Evolutionary conservation across 2,888 invertebrate species (phyloP).

Genomic region (Lathronympha strigana): DNA sequence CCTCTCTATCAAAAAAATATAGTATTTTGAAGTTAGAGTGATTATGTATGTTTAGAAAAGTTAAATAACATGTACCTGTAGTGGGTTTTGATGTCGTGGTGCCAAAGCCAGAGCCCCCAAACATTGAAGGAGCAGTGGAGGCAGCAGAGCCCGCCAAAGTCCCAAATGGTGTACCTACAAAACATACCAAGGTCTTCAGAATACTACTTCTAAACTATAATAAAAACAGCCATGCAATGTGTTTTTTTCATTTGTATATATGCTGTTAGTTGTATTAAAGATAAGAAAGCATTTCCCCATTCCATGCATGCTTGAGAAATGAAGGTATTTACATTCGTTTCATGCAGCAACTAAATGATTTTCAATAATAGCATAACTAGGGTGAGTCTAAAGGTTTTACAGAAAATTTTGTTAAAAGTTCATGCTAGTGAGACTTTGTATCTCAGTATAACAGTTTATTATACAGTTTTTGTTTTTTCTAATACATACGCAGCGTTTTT

Average conservation of each 20-base stretch:
- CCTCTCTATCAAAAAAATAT: too few species aligned
- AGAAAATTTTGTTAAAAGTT: neutral
- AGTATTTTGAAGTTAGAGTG: too few species aligned
- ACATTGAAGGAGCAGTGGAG: constrained; percentile 81
- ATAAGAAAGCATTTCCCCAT: neutral
- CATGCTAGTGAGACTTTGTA: neutral
- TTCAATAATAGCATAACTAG: neutral
- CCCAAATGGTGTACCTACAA: constrained; percentile 76
- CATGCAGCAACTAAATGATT: neutral
- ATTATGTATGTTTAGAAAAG: too few species aligned
- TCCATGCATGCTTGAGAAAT: neutral
- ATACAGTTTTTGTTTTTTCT: neutral
- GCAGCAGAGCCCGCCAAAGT: constrained; percentile 78
- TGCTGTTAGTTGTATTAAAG: neutral
- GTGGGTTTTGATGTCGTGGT: constrained; percentile 74
- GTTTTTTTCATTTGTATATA: neutral
- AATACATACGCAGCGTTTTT: neutral
- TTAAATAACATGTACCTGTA: constrained; percentile 57
- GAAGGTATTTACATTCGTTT: neutral
- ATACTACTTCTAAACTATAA: neutral
- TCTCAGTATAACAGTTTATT: neutral
- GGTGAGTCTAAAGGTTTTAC: neutral
- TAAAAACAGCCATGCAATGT: neutral
- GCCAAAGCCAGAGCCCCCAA: constrained; percentile 80
- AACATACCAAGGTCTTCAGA: neutral